Conservation (phyloP, 2,113 vertebrate species). For the Urocynchramus pylzowi region DNA sequence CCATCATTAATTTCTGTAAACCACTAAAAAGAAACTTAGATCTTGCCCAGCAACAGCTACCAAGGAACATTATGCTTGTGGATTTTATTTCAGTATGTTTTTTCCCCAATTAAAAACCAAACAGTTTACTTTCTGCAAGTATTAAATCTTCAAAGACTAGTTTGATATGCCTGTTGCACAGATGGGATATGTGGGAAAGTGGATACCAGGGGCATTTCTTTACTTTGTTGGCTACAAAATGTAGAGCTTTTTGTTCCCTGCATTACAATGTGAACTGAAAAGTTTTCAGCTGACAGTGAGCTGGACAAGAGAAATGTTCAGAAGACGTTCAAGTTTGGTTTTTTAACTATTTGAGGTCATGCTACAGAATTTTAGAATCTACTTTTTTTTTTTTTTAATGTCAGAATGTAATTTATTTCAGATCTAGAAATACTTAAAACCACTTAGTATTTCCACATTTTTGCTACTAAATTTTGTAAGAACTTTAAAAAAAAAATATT, state of each 20-base stretch:
- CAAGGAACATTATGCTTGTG: not conserved
- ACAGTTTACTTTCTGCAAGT: not conserved
- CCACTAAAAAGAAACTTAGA: not conserved
- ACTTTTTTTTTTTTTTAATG: not conserved
- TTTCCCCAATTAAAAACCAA: not conserved
- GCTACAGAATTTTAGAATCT: not conserved
- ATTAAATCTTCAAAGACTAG: slow-evolving; percentile 3
- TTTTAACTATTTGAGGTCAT: not conserved
- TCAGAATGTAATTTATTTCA: not conserved
- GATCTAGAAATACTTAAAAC: not conserved
- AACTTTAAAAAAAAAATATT: not conserved
- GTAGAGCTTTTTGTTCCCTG: slow-evolving; percentile 1
- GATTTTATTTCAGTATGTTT: not conserved
- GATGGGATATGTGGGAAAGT: not conserved
- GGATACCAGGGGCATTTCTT: not conserved
- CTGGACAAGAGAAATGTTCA: not conserved
- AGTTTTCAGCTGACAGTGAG: not conserved
- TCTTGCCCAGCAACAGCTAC: not conserved
- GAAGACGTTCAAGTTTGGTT: not conserved
- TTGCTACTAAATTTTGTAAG: not conserved
- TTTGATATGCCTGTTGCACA: not conserved
- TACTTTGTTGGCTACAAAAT: not conserved
- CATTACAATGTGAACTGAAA: not conserved
- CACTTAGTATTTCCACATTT: not conserved
- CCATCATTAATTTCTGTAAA: not conserved